phyloP scores from a whole-genome alignment of 53 echinoderm and acorn worm species.

The Zoroaster sp. region DNA sequence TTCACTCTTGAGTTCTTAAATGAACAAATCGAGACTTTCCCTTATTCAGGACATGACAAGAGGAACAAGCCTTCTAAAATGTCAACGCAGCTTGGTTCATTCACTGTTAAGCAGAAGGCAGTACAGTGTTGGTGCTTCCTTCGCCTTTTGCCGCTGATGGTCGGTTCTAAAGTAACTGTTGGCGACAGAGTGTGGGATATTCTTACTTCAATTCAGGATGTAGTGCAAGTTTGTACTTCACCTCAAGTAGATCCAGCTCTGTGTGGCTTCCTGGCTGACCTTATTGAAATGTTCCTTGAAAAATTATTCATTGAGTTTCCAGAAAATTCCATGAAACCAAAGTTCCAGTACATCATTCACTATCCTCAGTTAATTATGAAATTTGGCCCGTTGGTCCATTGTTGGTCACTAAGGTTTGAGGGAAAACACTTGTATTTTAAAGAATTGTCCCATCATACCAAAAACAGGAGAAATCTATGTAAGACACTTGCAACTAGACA shows the following conservation, averaged over 20 bases:
- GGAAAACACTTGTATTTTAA: constrained; percentile 31
- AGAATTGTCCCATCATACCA: constrained; percentile 6
- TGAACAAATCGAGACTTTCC: constrained; percentile 18
- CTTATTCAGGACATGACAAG: constrained; percentile 14
- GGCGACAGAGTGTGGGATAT: constrained; percentile 31
- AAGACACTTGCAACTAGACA: constrained; percentile 31
- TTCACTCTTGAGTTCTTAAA: constrained; percentile 43
- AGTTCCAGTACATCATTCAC: constrained; percentile 52
- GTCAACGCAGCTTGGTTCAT: neutral
- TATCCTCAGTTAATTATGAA: constrained; percentile 50
- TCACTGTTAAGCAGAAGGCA: neutral
- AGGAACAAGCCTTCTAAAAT: constrained; percentile 33
- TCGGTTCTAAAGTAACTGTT: constrained; percentile 34
- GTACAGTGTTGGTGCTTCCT: constrained; percentile 47
- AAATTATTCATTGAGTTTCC: neutral
- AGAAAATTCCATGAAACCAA: constrained; percentile 50
- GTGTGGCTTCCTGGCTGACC: constrained; percentile 16
- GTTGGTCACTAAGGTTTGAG: constrained; percentile 24
- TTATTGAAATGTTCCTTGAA: constrained; percentile 38
- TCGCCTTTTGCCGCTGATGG: constrained; percentile 42
- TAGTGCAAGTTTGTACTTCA: neutral
- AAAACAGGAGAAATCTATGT: constrained; percentile 20
- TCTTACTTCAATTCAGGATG: constrained; percentile 10
- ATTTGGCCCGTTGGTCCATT: constrained; percentile 38
- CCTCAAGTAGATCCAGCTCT: neutral